Percentiles rank a stretch among this genome's conserved stretches.
phyloP scores from a whole-genome alignment of 2,888 invertebrate species.

The Cartodere bifasciata region DNA sequence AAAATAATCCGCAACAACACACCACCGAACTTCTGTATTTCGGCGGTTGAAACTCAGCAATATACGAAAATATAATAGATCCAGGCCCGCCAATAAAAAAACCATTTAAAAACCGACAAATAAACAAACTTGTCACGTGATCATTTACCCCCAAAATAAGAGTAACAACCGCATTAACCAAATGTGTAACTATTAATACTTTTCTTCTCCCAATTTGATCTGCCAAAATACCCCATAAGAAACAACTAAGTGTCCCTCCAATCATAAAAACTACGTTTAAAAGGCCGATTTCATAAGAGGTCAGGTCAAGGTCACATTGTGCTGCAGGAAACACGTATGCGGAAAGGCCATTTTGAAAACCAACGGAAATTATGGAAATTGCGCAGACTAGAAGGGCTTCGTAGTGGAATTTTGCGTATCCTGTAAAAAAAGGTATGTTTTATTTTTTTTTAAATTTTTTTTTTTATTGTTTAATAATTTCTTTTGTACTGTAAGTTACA shows the following conservation, averaged over 20 bases:
- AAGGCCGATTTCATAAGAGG: conserved; percentile 52
- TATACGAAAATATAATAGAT: conserved; percentile 42
- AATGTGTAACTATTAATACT: conserved; percentile 26
- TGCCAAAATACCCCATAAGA: conserved; percentile 68
- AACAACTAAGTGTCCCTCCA: conserved; percentile 60
- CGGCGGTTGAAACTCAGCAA: conserved; percentile 52
- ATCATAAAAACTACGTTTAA: conserved; percentile 61
- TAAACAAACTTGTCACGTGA: conserved; percentile 15
- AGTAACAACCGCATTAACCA: conserved; percentile 38
- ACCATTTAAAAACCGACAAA: conserved; percentile 52
- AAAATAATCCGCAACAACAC: conserved; percentile 51
- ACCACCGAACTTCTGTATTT: conserved; percentile 45
- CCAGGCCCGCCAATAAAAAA: conserved; percentile 32
- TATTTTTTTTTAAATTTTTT: too few relatives aligned
- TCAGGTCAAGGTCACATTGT: conserved; percentile 52
- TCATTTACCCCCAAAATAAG: conserved; percentile 23
- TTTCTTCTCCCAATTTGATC: conserved; percentile 60
- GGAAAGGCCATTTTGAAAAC: conserved; percentile 53
- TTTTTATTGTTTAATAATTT: too few relatives aligned
- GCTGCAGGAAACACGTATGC: conserved; percentile 63
- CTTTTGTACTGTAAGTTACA: too few relatives aligned
- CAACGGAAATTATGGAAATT: conserved; percentile 46
- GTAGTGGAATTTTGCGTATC: conserved; percentile 57
- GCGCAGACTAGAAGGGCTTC: conserved; percentile 51
- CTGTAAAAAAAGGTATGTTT: conserved; percentile 36